Conservation (phyloP, 2,797 vertebrate genomes). For the Pangasius krempfi region DNA sequence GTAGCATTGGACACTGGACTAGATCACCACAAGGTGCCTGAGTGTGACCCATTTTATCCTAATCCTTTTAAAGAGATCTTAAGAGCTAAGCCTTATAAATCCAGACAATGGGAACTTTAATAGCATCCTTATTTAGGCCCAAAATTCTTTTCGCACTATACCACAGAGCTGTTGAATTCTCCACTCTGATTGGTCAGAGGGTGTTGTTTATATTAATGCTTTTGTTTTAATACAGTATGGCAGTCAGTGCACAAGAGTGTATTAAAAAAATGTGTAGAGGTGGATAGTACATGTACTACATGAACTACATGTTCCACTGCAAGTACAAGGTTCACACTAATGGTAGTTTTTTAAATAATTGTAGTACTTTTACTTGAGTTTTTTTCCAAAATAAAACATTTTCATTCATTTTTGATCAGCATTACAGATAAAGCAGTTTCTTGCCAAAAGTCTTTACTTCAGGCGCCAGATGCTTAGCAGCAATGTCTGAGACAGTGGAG, state of each 20-base stretch:
- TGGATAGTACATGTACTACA: neutral
- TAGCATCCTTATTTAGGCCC: neutral
- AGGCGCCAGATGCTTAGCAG: neutral
- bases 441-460: neutral
- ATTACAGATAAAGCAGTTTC: neutral
- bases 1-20: neutral
- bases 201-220: neutral
- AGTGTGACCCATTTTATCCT: neutral
- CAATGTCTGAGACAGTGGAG: neutral
- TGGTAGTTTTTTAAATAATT: neutral
- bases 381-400: neutral
- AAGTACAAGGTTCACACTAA: neutral
- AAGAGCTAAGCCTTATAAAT: neutral
- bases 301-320: neutral
- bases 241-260: neutral
- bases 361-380: neutral
- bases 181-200: neutral
- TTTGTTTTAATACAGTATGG: neutral
- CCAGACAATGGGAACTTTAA: neutral
- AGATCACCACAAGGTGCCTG: neutral
- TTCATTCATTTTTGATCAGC: neutral
- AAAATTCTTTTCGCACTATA: neutral
- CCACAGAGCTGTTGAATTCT: neutral
- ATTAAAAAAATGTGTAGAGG: neutral
- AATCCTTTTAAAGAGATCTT: conserved; percentile 47